phyloP scores from a whole-genome alignment of 2,797 vertebrate genomes.

The Psittacula echo region DNA sequence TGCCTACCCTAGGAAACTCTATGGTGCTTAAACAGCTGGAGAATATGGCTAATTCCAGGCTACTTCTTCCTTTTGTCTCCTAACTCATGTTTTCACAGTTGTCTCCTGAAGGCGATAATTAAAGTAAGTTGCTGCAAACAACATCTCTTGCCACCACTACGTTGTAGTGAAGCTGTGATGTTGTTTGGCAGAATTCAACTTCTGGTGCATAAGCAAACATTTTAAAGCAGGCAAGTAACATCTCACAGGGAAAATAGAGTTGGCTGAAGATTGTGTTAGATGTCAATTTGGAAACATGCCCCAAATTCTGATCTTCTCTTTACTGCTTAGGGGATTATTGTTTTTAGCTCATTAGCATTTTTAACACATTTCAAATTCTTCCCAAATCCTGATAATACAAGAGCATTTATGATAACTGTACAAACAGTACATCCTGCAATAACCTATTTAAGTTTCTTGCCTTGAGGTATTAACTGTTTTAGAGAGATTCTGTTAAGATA shows the following conservation, averaged over 20 bases:
- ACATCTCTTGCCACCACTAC: background rate
- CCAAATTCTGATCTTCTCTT: background rate
- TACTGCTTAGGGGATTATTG: background rate
- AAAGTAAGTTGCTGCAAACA: background rate
- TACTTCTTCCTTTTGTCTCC: background rate
- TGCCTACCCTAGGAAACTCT: background rate
- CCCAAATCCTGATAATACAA: background rate
- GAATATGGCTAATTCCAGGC: background rate
- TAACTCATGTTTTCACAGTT: background rate
- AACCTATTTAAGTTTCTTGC: background rate
- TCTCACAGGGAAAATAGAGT: background rate
- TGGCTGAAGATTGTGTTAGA: background rate
- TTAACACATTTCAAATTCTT: background rate
- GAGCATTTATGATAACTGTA: background rate
- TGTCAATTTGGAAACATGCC: background rate
- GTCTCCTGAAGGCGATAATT: background rate
- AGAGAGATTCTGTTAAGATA: conserved; percentile 71
- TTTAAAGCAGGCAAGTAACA: background rate
- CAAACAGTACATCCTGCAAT: background rate
- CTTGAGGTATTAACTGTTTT: background rate
- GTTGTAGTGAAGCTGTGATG: background rate
- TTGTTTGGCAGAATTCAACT: background rate
- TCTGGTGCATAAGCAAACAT: background rate
- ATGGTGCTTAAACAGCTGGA: background rate
- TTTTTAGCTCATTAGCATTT: background rate